A percentile compares a stretch with the other conserved stretches of the same genome.
These are phyloP conservation scores for Rissa tridactyla DNA, from an alignment of 2,113 vertebrate species.

Conservation along the genomic window DNA sequence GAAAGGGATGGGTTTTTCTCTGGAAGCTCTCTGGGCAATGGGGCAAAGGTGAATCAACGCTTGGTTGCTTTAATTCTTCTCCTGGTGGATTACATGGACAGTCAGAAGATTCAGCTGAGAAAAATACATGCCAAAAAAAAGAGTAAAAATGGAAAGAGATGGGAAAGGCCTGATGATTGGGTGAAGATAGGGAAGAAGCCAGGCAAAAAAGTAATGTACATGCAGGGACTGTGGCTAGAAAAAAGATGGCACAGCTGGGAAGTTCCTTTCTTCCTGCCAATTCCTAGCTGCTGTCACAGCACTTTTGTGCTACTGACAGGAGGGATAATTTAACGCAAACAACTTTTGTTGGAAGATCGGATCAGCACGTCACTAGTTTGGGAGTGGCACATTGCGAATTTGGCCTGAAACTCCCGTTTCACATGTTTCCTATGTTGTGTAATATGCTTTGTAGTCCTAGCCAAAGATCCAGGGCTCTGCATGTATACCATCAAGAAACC, in stretches of 20 bases:
- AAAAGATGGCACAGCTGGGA: not conserved
- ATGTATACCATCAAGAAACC: not conserved
- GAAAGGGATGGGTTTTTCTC: not conserved
- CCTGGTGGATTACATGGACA: not conserved
- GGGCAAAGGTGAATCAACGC: not conserved
- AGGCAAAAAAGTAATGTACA: not conserved
- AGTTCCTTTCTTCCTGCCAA: not conserved
- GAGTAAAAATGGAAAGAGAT: not conserved
- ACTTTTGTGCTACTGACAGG: constrained; percentile 19
- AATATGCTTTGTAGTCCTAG: constrained; percentile 41
- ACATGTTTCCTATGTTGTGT: constrained; percentile 33
- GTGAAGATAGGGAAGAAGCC: not conserved
- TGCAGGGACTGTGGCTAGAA: not conserved
- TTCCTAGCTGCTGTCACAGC: constrained; percentile 30
- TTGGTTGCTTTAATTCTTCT: not conserved
- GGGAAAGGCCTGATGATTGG: not conserved
- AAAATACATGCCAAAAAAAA: not conserved
- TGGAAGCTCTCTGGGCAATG: not conserved
- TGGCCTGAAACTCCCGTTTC: constrained; percentile 52
- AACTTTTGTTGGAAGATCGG: constrained; percentile 35
- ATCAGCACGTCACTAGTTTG: constrained; percentile 38
- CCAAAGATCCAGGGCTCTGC: constrained; percentile 26
- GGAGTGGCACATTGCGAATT: constrained; percentile 38
- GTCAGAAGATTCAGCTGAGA: not conserved
- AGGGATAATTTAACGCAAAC: constrained; percentile 37